phyloP scores from a whole-genome alignment of 35 echinoderm and acorn worm genomes.

The Holothuria glaberrima region DNA sequence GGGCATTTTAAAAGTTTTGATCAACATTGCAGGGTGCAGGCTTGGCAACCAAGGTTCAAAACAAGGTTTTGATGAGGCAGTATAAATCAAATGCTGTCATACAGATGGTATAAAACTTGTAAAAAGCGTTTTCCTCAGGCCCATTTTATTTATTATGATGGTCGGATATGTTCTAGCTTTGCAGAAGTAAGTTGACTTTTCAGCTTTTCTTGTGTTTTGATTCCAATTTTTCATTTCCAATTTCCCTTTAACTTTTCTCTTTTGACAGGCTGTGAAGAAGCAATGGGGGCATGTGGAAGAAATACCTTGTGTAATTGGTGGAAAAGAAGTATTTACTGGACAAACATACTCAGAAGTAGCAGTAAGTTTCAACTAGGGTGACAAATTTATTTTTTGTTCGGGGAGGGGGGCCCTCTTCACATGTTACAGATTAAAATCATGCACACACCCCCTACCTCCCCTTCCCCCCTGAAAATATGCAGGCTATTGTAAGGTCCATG shows the following conservation, averaged over 20 bases:
- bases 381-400: too few relatives aligned
- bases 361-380: conserved; percentile 52
- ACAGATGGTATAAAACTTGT: too few relatives aligned
- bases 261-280: conserved; percentile 60
- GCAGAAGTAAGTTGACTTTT: not conserved
- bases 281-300: conserved; percentile 63
- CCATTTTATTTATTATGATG: not conserved
- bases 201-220: not conserved
- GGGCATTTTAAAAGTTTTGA: too few relatives aligned
- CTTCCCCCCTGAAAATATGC: too few relatives aligned
- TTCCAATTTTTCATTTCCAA: not conserved
- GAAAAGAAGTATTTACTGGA: conserved; percentile 70
- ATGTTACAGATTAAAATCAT: too few relatives aligned
- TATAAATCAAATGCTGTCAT: too few relatives aligned
- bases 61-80: too few relatives aligned
- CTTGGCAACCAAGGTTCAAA: too few relatives aligned
- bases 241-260: conserved; percentile 3
- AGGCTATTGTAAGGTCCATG: too few relatives aligned
- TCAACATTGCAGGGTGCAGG: too few relatives aligned
- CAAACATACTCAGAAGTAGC: conserved; percentile 68
- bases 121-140: not conserved
- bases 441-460: too few relatives aligned
- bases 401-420: too few relatives aligned
- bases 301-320: conserved; percentile 79
- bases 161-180: not conserved